Base-by-base conservation (phyloP, 2,113 vertebrate genomes). In the Petromus typicus region DNA sequence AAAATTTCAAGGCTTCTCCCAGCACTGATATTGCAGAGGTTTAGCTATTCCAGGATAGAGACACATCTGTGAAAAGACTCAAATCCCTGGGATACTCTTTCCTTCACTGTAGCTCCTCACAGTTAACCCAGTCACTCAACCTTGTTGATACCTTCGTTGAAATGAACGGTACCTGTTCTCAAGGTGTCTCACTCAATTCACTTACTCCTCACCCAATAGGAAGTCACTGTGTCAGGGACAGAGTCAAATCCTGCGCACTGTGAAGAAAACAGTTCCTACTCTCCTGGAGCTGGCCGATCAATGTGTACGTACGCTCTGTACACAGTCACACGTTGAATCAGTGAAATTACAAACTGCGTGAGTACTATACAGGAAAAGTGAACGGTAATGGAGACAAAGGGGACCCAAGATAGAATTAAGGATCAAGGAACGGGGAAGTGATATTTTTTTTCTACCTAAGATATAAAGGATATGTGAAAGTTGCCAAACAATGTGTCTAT, bases 41-140 rank as follows among this genome's bases (percentile, higher is more conserved):
- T 85, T 90, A 95, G 84, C 18, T 67, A n/a, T 57, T 86, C 37
- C 93, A 43, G 69, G 89, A 61, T 56, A 78, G 25, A 93, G n/a
- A 54, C 34, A 80, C 86, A 83, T 73, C 30, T 54, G n/a, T 57
- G 56, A 79, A 89, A 84, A 86, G 18, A 66, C 4, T 27, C 23
- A 73, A 30, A 5, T 3, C 5, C 12, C 85, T 37, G n/a, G 56
- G 73, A 91, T 43, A 82, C 63, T 56, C 13, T 82, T 79, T 48
- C 25, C 85, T 93, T 88, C 45, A 67, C 45, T 67, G 59, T 73
- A 43, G 61, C 25, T 84, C 93, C 80, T 75, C 30, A 43, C 18
- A 63, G 27, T 27, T 48, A 85, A 96, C 20, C 56, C 34, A 57
- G 40, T 63, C 57, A 32, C 67, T 79, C 63, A 69, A 37, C 2